Evolutionary conservation across 1,140 invertebrate genomes (phyloP).

Genomic region (Ostrea denselamellosa): DNA sequence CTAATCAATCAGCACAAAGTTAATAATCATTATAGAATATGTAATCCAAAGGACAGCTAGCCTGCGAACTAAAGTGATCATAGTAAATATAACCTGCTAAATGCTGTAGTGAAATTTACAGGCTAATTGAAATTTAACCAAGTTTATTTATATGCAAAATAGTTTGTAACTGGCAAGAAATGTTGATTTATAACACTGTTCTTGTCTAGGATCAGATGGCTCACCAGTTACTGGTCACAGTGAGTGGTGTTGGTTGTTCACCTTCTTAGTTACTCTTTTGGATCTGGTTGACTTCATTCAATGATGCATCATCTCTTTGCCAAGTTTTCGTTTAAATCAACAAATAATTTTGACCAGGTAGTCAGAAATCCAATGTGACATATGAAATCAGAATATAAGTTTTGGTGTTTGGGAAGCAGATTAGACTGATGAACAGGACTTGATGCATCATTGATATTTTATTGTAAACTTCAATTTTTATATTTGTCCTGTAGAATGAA

Average conservation of each 20-base stretch:
- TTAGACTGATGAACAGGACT: too few relatives aligned
- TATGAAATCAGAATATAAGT: not conserved
- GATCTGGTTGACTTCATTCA: constrained; percentile 5
- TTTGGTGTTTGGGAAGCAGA: too few relatives aligned
- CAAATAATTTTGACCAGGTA: not conserved
- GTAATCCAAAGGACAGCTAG: not conserved
- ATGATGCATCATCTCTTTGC: not conserved
- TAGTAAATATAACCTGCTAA: constrained; percentile 1
- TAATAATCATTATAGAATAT: not conserved
- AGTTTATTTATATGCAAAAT: not conserved
- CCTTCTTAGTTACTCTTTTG: not conserved
- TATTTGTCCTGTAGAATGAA: too few relatives aligned
- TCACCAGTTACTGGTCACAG: not conserved
- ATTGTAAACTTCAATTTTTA: too few relatives aligned
- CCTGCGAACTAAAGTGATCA: not conserved
- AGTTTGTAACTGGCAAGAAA: not conserved
- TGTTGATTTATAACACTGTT: not conserved
- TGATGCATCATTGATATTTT: not conserved
- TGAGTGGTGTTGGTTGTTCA: not conserved
- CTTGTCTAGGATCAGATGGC: not conserved
- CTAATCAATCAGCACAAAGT: not conserved
- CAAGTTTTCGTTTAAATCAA: not conserved
- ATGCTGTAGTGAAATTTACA: not conserved
- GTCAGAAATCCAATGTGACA: not conserved
- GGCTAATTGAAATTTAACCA: not conserved